phyloP scores from a whole-genome alignment of 64 coral and sea anemone genomes.

The Catalaphyllia jardinei region DNA sequence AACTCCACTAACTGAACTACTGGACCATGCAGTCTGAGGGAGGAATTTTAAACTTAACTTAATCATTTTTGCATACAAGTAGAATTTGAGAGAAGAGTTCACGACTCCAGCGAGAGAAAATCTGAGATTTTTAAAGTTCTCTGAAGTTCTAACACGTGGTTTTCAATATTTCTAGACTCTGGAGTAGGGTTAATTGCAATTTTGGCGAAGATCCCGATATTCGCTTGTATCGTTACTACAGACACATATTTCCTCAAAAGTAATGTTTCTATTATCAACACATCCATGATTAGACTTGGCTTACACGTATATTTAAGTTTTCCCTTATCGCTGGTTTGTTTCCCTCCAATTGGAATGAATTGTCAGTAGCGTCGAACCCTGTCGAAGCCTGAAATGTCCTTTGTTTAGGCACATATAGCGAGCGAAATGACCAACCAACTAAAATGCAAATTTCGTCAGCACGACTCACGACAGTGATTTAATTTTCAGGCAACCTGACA shows the following conservation, averaged over 20 bases:
- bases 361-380: too few species aligned
- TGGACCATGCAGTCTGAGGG: too few species aligned
- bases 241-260: neutral
- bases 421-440: too few species aligned
- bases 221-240: neutral
- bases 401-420: too few species aligned
- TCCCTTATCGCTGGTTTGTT: neutral
- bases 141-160: neutral
- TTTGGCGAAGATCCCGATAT: neutral
- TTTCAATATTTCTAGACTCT: neutral
- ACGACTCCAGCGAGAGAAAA: neutral
- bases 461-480: too few species aligned
- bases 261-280: neutral
- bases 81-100: too few species aligned
- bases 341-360: neutral
- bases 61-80: too few species aligned
- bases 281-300: neutral
- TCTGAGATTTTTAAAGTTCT: neutral
- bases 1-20: too few species aligned
- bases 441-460: neutral
- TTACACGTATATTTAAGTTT: neutral
- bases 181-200: neutral
- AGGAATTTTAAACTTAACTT: too few species aligned
- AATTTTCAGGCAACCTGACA: too few species aligned
- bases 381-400: too few species aligned